Evolutionary conservation across 2,797 vertebrate genomes (phyloP), one percentile per base, ranked within the genome.

Genomic region (Esox lucius): DNA sequence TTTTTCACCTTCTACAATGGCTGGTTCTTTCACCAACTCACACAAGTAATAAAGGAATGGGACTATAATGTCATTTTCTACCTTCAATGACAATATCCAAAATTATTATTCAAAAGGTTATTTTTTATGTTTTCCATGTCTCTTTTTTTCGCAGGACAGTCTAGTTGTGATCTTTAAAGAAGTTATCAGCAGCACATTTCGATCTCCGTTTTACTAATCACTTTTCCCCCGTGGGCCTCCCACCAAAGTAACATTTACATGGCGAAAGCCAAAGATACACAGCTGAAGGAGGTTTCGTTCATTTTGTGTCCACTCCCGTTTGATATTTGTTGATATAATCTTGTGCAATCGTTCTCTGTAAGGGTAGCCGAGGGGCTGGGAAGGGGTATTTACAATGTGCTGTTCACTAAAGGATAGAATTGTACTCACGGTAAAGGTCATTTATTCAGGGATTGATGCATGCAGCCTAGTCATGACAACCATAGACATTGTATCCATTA

Each of bases 201-300:
- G 8, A n/a, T 59, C 53, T 59, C 7, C 19, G n/a, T 59, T 22
- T 2, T n/a, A 0, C n/a, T 59, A 19, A 11, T 24, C 53, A 59
- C 53, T 59, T 59, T n/a, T 59, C 53, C 59, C 53, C n/a, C 59
- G 19, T 3, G n/a, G 53, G 53, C 8, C n/a, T n/a, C 53, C 53
- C 9, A n/a, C 22, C 22, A 16, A 59, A 9, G 19, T 3, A 8
- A 59, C 7, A 64, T 72, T 72, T 74, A n/a, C n/a, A n/a, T n/a
- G n/a, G n/a, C n/a, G n/a, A 79, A 16, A 68, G 70, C 65, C 76
- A 56, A 73, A 69, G 76, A 61, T 66, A 59, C 80, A 82, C 73
- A 80, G 73, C 79, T 83, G 70, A 68, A 72, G 46, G 71, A 75
- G 71, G 68, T 79, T 77, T 73, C 42, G 46, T 78, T 80, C 64